These are phyloP conservation scores for Hemaris fuciformis DNA, from an alignment of 2,888 invertebrate species.

Conservation along the genomic window DNA sequence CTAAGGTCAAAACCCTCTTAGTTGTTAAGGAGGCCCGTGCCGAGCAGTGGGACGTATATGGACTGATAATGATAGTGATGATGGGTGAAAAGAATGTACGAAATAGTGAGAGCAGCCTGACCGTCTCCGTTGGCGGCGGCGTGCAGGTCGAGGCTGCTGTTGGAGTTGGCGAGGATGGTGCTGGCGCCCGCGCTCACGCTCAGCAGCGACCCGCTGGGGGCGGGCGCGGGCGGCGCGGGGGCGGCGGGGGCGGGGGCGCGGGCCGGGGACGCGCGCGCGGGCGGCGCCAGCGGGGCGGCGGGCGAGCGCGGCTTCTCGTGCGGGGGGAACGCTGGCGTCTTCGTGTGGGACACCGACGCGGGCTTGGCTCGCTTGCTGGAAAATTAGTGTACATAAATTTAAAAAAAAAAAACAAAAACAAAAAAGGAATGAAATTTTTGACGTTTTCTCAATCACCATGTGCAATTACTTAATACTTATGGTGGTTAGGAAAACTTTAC, in stretches of 20 bases:
- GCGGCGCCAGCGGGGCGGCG: constrained; percentile 15
- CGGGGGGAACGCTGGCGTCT: not conserved
- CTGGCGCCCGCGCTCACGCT: constrained; percentile 82
- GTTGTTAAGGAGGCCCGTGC: no score
- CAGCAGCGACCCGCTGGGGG: constrained; percentile 57
- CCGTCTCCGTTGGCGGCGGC: constrained; percentile 26
- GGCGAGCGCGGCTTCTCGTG: constrained; percentile 40
- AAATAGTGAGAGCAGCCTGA: no score
- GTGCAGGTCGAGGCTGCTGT: constrained; percentile 61
- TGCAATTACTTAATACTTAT: no score
- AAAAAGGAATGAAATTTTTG: no score
- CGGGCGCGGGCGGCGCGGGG: constrained; percentile 18
- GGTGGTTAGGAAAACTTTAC: no score
- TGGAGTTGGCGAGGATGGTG: constrained; percentile 82
- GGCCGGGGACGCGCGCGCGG: constrained; percentile 7
- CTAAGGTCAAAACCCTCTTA: no score
- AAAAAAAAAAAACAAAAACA: no score
- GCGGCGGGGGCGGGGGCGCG: constrained; percentile 19
- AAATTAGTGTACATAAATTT: no score
- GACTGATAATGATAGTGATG: no score
- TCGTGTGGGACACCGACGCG: not conserved
- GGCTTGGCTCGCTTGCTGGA: not conserved
- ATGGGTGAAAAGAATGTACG: no score
- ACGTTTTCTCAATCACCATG: no score
- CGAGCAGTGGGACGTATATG: no score